Evolutionary conservation across 2,888 invertebrate genomes (phyloP), one percentile per base, ranked within the genome.

Genomic region (Cataglyphis cursor): DNA sequence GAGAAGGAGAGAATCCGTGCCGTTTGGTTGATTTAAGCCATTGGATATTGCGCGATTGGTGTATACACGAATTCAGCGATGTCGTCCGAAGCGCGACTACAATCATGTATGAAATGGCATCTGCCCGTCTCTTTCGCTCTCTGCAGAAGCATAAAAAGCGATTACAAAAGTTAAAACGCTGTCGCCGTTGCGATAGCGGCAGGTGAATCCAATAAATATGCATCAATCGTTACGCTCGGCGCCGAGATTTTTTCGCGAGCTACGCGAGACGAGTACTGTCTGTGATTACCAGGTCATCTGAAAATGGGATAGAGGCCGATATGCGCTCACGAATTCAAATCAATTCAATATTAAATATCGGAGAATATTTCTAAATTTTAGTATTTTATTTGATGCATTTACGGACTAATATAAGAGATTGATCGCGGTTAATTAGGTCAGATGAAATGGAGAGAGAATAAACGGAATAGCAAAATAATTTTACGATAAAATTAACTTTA

Each of bases 161-260:
- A 61, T 65, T 78, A 76, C 38, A 70, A 80, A 70, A 44, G 70
- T 78, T 78, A 70, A 78, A 78, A 70, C 59, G 51, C 70, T 48
- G 81, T 81, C 35, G 66, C 35, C 35, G 51, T 75, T 18, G 57
- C 31, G 78, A 28, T 68, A 80, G 62, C 85, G 83, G 83, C 85
- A 85, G 83, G 85, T 85, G 83, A 65, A 85, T 59, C 83, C 83
- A 75, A 85, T 85, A 85, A 85, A 85, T 85, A 85, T 85, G 85
- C 83, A 85, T 85, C 83, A 75, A 70, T 48, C 83, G 73, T 83
- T 70, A 72, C 65, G 83, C 83, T 70, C 64, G 65, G 83, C 72
- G 51, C 61, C 48, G n/a, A 51, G 44, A 70, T 83, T 85, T 85
- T 83, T 85, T 65, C 83, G 65, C 85, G 75, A 83, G 70, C 65